These are phyloP conservation scores for Cheiracanthium punctorium DNA, from an alignment of 2,888 invertebrate species.

Conservation along the genomic window DNA sequence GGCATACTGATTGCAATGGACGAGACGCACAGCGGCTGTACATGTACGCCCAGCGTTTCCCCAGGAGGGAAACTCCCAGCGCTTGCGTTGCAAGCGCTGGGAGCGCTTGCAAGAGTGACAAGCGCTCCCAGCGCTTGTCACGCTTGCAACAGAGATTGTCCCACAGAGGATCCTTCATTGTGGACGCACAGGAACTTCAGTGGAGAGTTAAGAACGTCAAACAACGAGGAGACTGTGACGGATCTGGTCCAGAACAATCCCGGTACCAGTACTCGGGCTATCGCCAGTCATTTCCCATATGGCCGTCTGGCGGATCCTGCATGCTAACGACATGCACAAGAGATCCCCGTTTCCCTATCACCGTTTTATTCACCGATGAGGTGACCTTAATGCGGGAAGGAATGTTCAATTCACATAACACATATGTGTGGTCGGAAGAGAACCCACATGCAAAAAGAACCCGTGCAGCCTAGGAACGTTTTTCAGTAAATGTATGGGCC, in stretches of 20 bases:
- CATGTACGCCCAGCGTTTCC: slow-evolving; percentile 14
- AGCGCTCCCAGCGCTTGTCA: not conserved
- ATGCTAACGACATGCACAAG: not conserved
- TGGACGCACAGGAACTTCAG: not conserved
- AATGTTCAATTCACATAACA: slow-evolving; percentile 73
- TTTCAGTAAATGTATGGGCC: slow-evolving; percentile 40
- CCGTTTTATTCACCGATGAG: slow-evolving; percentile 73
- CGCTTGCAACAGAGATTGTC: slow-evolving; percentile 20
- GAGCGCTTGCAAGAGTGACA: not conserved
- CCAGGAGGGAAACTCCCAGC: not conserved
- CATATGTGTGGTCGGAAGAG: slow-evolving; percentile 72
- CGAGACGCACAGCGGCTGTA: not conserved
- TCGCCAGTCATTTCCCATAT: not conserved
- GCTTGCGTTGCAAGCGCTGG: slow-evolving; percentile 1
- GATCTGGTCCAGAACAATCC: slow-evolving; percentile 1
- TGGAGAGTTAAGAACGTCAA: not conserved
- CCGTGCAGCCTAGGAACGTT: slow-evolving; percentile 72
- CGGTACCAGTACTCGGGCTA: not conserved
- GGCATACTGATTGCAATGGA: slow-evolving; percentile 20
- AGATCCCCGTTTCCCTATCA: slow-evolving; percentile 57
- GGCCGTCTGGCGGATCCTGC: not conserved
- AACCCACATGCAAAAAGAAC: slow-evolving; percentile 73
- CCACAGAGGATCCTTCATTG: not conserved
- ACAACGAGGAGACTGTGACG: not conserved
- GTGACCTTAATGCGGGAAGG: slow-evolving; percentile 72